Percentiles rank a stretch among this genome's conserved stretches.
Evolutionary conservation across 2,797 vertebrate species (phyloP).

Genomic region (Schizopygopsis malacanthus): DNA sequence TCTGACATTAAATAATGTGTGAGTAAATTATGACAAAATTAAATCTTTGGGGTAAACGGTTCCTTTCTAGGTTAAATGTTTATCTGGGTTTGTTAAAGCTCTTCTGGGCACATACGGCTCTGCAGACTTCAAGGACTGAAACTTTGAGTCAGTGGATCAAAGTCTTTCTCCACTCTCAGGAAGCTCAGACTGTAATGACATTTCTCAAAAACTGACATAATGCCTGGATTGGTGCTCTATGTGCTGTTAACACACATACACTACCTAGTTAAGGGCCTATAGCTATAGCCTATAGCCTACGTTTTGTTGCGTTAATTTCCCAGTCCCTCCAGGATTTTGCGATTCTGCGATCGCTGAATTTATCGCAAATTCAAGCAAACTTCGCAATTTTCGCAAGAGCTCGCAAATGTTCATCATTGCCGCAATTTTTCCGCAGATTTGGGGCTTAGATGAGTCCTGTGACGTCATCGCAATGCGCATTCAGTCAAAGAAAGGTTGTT

Average conservation of each 20-base stretch:
- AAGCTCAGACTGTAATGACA: background rate
- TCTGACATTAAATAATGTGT: background rate
- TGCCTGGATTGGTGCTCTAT: background rate
- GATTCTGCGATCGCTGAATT: too few relatives aligned
- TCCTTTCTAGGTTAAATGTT: background rate
- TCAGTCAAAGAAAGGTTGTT: too few relatives aligned
- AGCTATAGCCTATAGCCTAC: too few relatives aligned
- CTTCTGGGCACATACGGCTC: background rate
- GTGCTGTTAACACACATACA: background rate
- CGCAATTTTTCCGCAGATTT: too few relatives aligned
- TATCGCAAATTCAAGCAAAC: too few relatives aligned
- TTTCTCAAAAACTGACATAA: constrained; percentile 1
- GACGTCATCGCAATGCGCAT: too few relatives aligned
- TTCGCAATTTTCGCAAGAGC: too few relatives aligned
- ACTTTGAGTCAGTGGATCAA: constrained; percentile 12
- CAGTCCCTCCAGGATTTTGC: too few relatives aligned
- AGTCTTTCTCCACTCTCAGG: background rate
- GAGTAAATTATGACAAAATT: background rate
- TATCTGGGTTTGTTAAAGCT: constrained; percentile 8
- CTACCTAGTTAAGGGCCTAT: background rate
- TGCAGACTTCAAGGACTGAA: constrained; percentile 15
- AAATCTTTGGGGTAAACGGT: too few relatives aligned
- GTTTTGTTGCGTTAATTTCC: background rate
- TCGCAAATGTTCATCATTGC: too few relatives aligned
- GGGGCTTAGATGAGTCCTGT: too few relatives aligned